phyloP scores from a whole-genome alignment of 2,888 invertebrate species.

The Antheraea assamensis region DNA sequence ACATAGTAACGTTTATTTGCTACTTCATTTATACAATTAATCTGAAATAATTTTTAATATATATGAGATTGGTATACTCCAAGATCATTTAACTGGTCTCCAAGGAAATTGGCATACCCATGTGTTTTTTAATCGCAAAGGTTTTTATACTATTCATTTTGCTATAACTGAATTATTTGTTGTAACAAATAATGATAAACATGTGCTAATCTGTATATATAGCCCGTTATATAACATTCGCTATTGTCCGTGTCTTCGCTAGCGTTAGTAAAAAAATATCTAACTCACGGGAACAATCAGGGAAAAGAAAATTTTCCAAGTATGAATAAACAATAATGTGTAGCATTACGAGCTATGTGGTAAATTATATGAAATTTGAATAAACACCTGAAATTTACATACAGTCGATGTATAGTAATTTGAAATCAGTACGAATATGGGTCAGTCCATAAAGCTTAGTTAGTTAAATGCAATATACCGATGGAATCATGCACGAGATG shows the following conservation, averaged over 20 bases:
- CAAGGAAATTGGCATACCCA: too few species aligned
- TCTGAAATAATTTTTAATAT: not conserved
- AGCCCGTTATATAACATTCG: too few species aligned
- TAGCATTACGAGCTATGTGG: not conserved
- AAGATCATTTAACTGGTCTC: not conserved
- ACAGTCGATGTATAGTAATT: not conserved
- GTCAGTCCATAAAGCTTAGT: constrained; percentile 4
- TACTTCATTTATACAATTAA: not conserved
- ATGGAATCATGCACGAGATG: constrained; percentile 52
- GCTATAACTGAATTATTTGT: too few species aligned
- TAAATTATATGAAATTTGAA: not conserved
- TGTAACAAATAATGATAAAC: too few species aligned
- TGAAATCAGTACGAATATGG: not conserved
- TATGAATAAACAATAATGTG: not conserved
- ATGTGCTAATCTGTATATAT: too few species aligned
- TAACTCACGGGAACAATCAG: too few species aligned
- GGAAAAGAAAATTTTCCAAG: not conserved
- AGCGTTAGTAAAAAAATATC: too few species aligned
- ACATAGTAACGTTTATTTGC: not conserved
- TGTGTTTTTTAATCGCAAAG: too few species aligned
- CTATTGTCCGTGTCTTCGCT: too few species aligned
- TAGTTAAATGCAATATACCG: constrained; percentile 21
- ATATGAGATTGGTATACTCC: not conserved
- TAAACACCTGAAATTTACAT: not conserved
- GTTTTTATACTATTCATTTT: too few species aligned